Conservation (phyloP, 1,140 invertebrate genomes). For the Solen grandis region DNA sequence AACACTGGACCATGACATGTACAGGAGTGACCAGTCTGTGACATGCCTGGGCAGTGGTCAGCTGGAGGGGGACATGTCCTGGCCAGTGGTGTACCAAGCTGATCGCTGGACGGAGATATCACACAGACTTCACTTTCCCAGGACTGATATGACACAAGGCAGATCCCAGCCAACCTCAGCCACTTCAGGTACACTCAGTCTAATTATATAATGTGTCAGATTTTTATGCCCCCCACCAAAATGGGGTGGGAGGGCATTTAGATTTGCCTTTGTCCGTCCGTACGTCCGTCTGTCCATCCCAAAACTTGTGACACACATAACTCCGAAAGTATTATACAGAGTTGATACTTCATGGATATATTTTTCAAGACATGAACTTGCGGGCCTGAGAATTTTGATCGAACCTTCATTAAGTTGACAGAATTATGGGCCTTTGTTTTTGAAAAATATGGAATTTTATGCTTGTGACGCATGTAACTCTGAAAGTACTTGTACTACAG, state of each 20-base stretch:
- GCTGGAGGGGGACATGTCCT: conserved; percentile 4
- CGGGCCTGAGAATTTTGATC: neutral
- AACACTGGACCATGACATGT: conserved; percentile 9
- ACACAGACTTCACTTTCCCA: conserved; percentile 13
- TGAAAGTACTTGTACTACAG: no score
- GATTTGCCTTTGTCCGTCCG: no score
- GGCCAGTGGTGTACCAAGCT: conserved; percentile 1
- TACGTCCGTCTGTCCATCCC: no score
- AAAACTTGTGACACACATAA: no score
- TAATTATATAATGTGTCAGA: neutral
- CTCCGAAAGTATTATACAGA: no score
- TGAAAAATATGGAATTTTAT: no score
- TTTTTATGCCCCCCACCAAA: neutral
- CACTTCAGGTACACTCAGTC: neutral
- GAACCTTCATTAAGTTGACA: no score
- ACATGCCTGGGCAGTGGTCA: conserved; percentile 6
- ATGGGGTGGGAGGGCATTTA: no score
- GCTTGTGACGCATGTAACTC: neutral
- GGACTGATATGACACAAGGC: no score
- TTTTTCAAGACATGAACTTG: no score
- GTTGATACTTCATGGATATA: no score
- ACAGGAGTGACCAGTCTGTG: neutral
- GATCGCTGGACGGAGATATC: conserved; percentile 8
- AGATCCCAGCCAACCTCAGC: neutral
- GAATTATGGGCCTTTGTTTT: no score